Evolutionary conservation across 2,888 invertebrate species (phyloP), one percentile per base, ranked within the genome.

Genomic region (Coleophora deauratella): DNA sequence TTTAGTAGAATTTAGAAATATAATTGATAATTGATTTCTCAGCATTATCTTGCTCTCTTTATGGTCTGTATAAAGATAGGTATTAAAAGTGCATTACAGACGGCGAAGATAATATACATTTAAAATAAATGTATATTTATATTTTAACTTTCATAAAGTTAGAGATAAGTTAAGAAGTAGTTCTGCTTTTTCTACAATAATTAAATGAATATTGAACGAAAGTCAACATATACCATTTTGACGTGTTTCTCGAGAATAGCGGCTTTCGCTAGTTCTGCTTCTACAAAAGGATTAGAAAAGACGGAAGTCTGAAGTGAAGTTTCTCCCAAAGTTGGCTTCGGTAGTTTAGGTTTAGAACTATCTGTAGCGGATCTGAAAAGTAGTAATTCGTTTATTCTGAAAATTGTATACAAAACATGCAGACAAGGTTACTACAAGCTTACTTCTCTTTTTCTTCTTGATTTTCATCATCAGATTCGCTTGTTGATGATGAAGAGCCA

Each of bases 171-270:
- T n/a, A n/a, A n/a, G n/a, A n/a, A n/a, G n/a, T n/a, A n/a, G n/a
- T n/a, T 21, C 6, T 21, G 21, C 21, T 21, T 34, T 30, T 12
- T 11, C 10, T 7, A n/a, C 30, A 41, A 21, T 12, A 4, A 27
- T 31, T 27, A 15, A 40, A 11, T 21, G 31, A 37, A 14, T 30
- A n/a, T 7, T 13, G 27, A 40, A 42, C 38, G 41, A 69, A 81
- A 81, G 75, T 85, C 82, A 84, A 86, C 86, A 75, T 86, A 88
- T 58, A 93, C 95, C 95, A 97, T 95, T 88, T 96, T 96, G 0
- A 97, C 96, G 71, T 97, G 97, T 61, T 94, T 94, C 62, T 97
- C 95, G 35, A 97, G 79, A 43, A 95, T 91, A 10, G 95, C 94
- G 44, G 92, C 91, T 69, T 96, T 95, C 2, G 94, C 94, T 62